Evolutionary conservation across 2,797 vertebrate genomes (phyloP), one percentile per base, ranked within the genome.

Genomic region (Mycteria americana): DNA sequence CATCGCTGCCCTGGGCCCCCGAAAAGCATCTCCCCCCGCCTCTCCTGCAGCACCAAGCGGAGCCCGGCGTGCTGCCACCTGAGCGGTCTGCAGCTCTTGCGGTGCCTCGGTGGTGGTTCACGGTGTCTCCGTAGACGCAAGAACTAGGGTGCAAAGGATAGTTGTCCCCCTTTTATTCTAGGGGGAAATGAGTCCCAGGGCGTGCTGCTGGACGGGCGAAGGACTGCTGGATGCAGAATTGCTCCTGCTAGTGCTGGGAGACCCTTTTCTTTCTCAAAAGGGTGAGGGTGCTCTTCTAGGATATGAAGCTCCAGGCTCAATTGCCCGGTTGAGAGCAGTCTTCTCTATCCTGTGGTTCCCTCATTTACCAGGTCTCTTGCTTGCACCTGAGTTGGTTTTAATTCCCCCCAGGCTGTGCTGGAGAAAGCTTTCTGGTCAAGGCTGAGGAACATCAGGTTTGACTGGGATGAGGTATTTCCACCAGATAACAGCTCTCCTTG

Each of bases 61-160:
- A 63, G 57, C 31, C 31, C 1, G 1, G 11, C 0, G 0, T 30
- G 39, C 4, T 13, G 67, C n/a, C 2, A 10, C 23, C 2, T 50
- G 28, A 18, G n/a, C 27, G n/a, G 3, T 41, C 46, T 48, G 41
- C 27, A 24, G 56, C 33, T 80, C 62, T 62, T 1, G 5, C 0
- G 1, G 35, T 2, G 4, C 16, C 14, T 30, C 5, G 3, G 11
- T 31, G 16, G 18, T 62, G 35, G 11, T 30, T 91, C 18, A 6
- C 13, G 59, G 54, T 88, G 37, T 51, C 19, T 78, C 63, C 0
- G 0, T 21, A 63, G 17, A 13, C 54, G 43, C 11, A 51, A 90
- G 68, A 81, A 41, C 12, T 11, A 35, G 28, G 18, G 15, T 78
- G 45, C 14, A 76, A 50, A 57, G 22, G 9, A 10, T 17, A 53